phyloP scores from a whole-genome alignment of 2,113 vertebrate genomes.

The Platichthys flesus region DNA sequence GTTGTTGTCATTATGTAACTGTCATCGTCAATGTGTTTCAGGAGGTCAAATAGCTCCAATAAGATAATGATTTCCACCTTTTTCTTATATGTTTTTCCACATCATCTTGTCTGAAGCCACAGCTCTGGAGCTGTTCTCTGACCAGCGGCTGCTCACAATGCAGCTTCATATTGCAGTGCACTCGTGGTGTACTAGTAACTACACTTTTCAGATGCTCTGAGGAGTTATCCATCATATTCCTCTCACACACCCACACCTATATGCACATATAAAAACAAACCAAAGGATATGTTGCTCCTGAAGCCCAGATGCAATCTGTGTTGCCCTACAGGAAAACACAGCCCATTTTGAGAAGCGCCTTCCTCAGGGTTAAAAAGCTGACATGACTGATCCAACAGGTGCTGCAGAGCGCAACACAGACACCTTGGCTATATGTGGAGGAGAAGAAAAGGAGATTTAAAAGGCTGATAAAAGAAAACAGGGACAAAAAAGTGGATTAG shows the following conservation, averaged over 20 bases:
- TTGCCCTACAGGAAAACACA: constrained; percentile 4
- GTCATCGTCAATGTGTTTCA: background rate
- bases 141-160: background rate
- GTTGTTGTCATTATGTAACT: background rate
- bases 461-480: constrained; percentile 56
- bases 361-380: constrained; percentile 41
- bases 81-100: background rate
- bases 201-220: background rate
- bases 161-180: constrained; percentile 3
- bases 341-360: constrained; percentile 17
- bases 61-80: background rate
- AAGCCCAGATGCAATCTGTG: constrained; percentile 35
- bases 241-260: constrained; percentile 5
- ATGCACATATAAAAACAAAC: constrained; percentile 43
- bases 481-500: constrained; percentile 60
- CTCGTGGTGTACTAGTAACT: background rate
- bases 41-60: background rate
- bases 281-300: background rate
- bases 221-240: background rate
- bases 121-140: background rate
- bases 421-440: constrained; percentile 6
- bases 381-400: constrained; percentile 61
- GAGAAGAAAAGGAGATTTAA: constrained; percentile 41
- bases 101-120: background rate
- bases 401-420: constrained; percentile 25